Percentiles rank a stretch among this genome's conserved stretches.
phyloP scores from a whole-genome alignment of 2,888 invertebrate genomes.

The Nomada lathburiana region DNA sequence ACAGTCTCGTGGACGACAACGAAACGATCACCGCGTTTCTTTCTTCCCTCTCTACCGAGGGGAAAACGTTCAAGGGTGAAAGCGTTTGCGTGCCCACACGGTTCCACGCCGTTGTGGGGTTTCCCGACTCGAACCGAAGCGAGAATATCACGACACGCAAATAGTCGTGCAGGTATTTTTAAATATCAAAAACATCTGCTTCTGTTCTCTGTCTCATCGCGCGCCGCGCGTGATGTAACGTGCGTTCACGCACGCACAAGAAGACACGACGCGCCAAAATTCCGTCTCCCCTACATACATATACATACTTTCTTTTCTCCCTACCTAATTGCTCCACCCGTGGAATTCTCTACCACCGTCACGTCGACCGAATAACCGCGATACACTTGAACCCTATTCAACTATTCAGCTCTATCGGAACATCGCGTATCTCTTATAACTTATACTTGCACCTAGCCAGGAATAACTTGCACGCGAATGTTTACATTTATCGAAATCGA shows the following conservation, averaged over 20 bases:
- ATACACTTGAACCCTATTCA: conserved; percentile 11
- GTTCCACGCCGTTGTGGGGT: conserved; percentile 70
- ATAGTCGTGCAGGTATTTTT: conserved; percentile 79
- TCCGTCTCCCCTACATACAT: conserved; percentile 19
- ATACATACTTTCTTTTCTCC: conserved; percentile 10
- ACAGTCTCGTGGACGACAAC: background rate
- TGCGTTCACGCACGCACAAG: conserved; percentile 41
- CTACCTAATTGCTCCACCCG: background rate
- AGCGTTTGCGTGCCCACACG: conserved; percentile 41
- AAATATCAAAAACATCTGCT: conserved; percentile 78
- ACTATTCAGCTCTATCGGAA: background rate
- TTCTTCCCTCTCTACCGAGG: background rate
- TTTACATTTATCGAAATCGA: conserved; percentile 33
- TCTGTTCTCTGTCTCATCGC: conserved; percentile 58
- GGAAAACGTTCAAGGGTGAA: conserved; percentile 38
- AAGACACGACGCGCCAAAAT: conserved; percentile 47
- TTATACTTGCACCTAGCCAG: background rate
- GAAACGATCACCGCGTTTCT: background rate
- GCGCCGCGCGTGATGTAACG: conserved; percentile 75
- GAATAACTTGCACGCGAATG: conserved; percentile 7
- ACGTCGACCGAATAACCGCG: conserved; percentile 10
- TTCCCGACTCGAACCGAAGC: conserved; percentile 68
- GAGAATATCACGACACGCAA: conserved; percentile 76
- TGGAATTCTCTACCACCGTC: conserved; percentile 10
- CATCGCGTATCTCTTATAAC: conserved; percentile 3